Evolutionary conservation across 1,140 invertebrate species (phyloP).

Genomic region (Caenorhabditis brenneri): DNA sequence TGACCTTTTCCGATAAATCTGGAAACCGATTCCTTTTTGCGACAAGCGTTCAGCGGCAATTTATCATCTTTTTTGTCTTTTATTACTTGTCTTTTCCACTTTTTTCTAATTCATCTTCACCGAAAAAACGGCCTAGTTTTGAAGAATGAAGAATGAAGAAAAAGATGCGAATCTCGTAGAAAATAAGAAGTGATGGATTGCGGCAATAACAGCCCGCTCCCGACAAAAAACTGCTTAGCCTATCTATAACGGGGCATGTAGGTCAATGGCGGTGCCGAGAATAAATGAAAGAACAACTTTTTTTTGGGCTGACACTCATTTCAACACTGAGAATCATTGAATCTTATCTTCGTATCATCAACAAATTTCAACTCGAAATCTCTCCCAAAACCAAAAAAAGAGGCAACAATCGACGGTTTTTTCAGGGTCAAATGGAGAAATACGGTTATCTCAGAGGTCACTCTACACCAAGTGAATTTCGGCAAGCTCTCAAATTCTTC

Average conservation of each 20-base stretch:
- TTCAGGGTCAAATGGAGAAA: conserved; percentile 46
- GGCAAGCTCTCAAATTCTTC: conserved; percentile 43
- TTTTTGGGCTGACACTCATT: neutral
- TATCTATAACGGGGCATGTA: neutral
- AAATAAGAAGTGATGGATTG: conserved; percentile 41
- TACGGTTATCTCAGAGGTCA: conserved; percentile 49
- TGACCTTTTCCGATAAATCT: conserved; percentile 1
- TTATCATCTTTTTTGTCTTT: neutral
- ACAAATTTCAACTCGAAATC: neutral
- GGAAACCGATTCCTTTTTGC: neutral
- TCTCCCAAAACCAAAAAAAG: neutral
- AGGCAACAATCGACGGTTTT: neutral
- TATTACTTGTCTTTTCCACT: neutral
- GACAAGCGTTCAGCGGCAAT: neutral
- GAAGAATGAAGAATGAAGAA: neutral
- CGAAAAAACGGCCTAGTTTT: conserved; percentile 35
- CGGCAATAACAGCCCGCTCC: neutral
- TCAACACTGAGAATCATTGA: neutral
- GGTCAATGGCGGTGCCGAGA: conserved; percentile 39
- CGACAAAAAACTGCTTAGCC: conserved; percentile 30
- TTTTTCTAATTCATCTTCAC: neutral
- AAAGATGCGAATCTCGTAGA: conserved; percentile 34
- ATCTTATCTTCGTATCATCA: neutral
- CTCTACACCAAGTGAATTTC: conserved; percentile 19
- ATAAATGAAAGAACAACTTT: neutral